Evolutionary conservation across 2,888 invertebrate genomes (phyloP), one percentile per base, ranked within the genome.

Genomic region (Stenolophus ochropezus): DNA sequence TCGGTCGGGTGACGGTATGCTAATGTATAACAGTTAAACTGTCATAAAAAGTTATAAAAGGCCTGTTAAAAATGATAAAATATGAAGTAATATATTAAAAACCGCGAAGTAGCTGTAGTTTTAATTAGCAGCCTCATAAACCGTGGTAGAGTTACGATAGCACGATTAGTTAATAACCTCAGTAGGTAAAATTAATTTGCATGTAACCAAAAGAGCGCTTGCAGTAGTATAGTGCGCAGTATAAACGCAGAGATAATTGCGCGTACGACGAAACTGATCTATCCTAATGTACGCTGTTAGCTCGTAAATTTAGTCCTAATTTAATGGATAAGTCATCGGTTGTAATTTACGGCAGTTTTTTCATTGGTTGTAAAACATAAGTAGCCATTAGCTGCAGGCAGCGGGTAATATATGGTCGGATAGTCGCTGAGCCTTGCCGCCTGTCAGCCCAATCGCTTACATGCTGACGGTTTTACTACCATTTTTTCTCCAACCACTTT

Each of bases 301-400:
- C 85, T 85, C 86, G 85, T 88, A 87, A 88, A 88, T 87, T 86
- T 85, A 85, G 86, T 86, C 86, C 87, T 88, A 87, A 88, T 88
- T 88, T 88, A 88, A 88, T 87, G 87, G 86, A 86, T 86, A 86
- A 86, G 87, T 88, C 87, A 86, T 87, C 86, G 84, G 83, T 82
- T 83, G 83, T 86, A 86, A 87, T 87, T 87, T 87, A 87, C 85
- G 86, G 85, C 85, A 85, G 85, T 87, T 87, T 82, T 87, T 86
- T 85, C 86, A 86, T 85, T 84, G 86, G 87, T 85, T 87, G 87
- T 88, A 88, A 88, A 88, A 87, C 86, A 86, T 87, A 87, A 87
- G 87, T 87, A 87, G 87, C 87, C 85, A 88, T 88, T 88, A 87
- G 86, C 85, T 83, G 85, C 33, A 84, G 84, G 84, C 84, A 84